Conservation (phyloP, 2,888 invertebrate species). For the Nasonia oneida region DNA sequence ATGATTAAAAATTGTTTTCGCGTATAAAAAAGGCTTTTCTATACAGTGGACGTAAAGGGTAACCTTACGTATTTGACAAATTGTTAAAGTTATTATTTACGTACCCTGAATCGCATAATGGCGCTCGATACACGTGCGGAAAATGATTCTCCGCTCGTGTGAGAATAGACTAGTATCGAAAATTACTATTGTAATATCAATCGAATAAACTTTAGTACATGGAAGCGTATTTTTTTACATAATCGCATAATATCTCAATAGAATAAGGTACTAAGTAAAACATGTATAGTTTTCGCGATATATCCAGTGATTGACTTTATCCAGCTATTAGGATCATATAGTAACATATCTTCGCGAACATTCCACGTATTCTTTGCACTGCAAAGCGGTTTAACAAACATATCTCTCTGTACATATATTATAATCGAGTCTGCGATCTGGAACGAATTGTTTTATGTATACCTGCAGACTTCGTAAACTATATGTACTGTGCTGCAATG, state of each 20-base stretch:
- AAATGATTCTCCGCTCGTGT: too few species aligned
- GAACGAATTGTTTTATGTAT: background rate
- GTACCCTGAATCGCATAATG: too few species aligned
- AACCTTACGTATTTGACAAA: too few species aligned
- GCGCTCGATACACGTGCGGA: too few species aligned
- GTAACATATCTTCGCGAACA: slow-evolving; percentile 30
- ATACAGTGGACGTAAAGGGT: too few species aligned
- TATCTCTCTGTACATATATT: slow-evolving; percentile 30
- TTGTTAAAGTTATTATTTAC: too few species aligned
- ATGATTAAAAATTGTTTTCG: background rate
- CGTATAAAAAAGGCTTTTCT: background rate
- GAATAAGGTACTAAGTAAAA: background rate
- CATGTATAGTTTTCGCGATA: background rate
- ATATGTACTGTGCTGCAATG: background rate
- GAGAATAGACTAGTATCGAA: too few species aligned
- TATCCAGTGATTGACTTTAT: background rate
- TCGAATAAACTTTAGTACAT: background rate
- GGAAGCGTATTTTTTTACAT: background rate
- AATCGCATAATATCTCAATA: background rate
- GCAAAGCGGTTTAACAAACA: slow-evolving; percentile 17
- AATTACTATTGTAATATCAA: background rate
- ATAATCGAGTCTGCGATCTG: background rate
- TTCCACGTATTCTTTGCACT: slow-evolving; percentile 30
- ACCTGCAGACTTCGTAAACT: background rate
- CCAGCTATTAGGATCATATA: slow-evolving; percentile 10